Evolutionary conservation across 2,888 invertebrate species (phyloP), one percentile per base, ranked within the genome.

Genomic region (Tachystola acroxantha): DNA sequence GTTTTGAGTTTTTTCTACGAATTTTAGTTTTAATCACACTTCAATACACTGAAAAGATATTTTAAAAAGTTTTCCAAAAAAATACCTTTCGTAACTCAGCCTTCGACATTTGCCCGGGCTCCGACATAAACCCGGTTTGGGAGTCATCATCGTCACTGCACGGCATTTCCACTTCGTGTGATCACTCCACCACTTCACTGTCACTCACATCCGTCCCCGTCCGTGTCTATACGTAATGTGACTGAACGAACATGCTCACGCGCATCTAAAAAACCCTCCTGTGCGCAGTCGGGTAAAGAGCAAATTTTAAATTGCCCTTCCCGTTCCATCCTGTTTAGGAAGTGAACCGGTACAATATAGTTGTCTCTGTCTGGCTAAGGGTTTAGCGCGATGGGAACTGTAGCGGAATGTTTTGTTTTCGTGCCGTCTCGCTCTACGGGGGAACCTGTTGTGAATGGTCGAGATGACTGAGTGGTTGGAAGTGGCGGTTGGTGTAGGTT

Each of bases 51-150:
- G n/a, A n/a, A n/a, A n/a, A n/a, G n/a, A n/a, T n/a, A n/a, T n/a
- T n/a, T n/a, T n/a, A n/a, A n/a, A n/a, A n/a, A n/a, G n/a, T n/a
- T n/a, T n/a, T n/a, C n/a, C n/a, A n/a, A n/a, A n/a, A n/a, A n/a
- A 16, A 2, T 76, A 92, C 92, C 89, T 92, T 91, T 70, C 93
- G 81, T 39, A 92, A 75, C 62, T 92, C 92, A 0, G 92, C 92
- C 61, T 92, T 92, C 0, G 92, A 90, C 88, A 92, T 82, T 88
- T 76, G 28, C 73, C 5, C 72, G n/a, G 88, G 63, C 44, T 91
- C 90, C 24, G 82, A 78, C 14, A 64, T 57, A 45, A 79, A 86
- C 43, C 82, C 85, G 30, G 72, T 75, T 45, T 84, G 85, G 29
- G 86, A 85, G 42, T 90, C 90, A 51, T 87, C 91, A 64, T 90